Evolutionary conservation across 2,888 invertebrate genomes (phyloP).

Genomic region (Ditylenchus weischeri): DNA sequence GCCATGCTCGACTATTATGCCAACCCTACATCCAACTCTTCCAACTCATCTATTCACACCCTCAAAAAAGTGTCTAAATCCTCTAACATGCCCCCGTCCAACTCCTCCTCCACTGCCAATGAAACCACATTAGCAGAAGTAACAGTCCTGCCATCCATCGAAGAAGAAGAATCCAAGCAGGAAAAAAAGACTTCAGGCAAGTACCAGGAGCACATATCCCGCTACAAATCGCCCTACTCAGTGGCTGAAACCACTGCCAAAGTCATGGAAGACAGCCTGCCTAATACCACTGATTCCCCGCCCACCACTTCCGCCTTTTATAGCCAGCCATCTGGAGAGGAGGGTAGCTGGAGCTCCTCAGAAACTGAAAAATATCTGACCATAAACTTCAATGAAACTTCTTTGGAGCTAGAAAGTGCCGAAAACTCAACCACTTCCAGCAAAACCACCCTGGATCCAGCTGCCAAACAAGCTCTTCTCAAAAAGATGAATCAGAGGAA

Average conservation of each 20-base stretch:
- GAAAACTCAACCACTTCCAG: conserved; percentile 7
- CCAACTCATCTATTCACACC: neutral
- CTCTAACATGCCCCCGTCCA: neutral
- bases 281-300: no score
- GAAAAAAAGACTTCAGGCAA: neutral
- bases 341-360: neutral
- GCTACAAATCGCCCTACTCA: conserved; percentile 1
- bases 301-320: conserved; percentile 1
- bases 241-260: neutral
- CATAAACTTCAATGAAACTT: conserved; percentile 3
- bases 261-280: neutral
- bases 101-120: neutral
- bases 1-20: neutral
- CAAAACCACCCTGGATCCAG: conserved; percentile 8
- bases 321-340: neutral
- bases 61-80: neutral
- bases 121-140: neutral
- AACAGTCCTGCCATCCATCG: neutral
- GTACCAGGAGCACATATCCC: conserved; percentile 1
- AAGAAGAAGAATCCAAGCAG: neutral
- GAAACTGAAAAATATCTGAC: conserved; percentile 6
- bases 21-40: conserved; percentile 2
- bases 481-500: conserved; percentile 12
- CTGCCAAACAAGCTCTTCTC: conserved; percentile 7
- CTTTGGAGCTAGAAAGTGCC: neutral